Percentiles rank a stretch among this genome's conserved stretches.
Evolutionary conservation across 2,113 vertebrate species (phyloP).

Genomic region (Microcebus jonahi): DNA sequence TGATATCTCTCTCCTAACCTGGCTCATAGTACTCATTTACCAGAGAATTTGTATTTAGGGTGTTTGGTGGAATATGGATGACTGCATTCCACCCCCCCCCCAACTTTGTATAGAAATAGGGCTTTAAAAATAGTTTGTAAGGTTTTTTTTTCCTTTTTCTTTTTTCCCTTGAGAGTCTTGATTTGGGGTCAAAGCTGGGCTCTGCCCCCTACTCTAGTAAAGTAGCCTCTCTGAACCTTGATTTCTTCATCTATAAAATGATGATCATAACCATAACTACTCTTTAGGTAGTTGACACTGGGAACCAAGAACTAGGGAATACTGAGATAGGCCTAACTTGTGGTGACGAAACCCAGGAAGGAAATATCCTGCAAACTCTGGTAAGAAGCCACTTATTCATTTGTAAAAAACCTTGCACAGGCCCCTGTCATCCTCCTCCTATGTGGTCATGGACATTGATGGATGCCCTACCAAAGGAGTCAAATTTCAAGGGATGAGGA

Average conservation of each 20-base stretch:
- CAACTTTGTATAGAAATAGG: neutral
- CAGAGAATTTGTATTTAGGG: neutral
- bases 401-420: too few relatives aligned
- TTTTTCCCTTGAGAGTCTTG: neutral
- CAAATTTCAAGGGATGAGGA: too few relatives aligned
- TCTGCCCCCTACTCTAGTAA: neutral
- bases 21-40: neutral
- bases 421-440: too few relatives aligned
- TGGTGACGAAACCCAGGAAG: too few relatives aligned
- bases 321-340: too few relatives aligned
- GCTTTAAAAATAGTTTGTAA: constrained; percentile 40
- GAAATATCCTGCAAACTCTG: too few relatives aligned
- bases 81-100: neutral
- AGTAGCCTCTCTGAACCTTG: neutral
- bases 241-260: constrained; percentile 15
- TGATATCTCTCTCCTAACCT: neutral
- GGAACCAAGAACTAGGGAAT: too few relatives aligned
- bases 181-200: neutral
- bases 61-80: neutral
- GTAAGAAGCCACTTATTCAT: too few relatives aligned
- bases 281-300: too few relatives aligned
- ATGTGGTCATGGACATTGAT: too few relatives aligned
- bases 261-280: neutral
- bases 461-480: too few relatives aligned
- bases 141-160: neutral